phyloP scores from a whole-genome alignment of 1,140 invertebrate species.

The Sminthurides bifidus region DNA sequence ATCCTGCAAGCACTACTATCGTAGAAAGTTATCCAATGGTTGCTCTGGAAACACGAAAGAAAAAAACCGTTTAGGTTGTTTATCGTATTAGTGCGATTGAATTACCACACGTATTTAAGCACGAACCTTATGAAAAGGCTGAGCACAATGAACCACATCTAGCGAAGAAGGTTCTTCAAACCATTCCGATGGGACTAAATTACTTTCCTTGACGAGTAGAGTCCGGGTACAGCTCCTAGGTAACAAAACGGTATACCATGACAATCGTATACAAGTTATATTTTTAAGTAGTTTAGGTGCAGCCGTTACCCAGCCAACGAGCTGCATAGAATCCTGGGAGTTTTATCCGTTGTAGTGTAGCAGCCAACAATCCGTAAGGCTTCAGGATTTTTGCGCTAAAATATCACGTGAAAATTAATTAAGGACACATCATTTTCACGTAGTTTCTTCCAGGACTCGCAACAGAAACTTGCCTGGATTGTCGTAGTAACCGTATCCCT shows the following conservation, averaged over 20 bases:
- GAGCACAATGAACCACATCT: too few relatives aligned
- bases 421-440: constrained; percentile 1
- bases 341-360: constrained; percentile 36
- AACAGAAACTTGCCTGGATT: constrained; percentile 35
- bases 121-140: too few relatives aligned
- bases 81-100: too few relatives aligned
- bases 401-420: constrained; percentile 23
- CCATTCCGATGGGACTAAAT: constrained; percentile 45
- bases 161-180: too few relatives aligned
- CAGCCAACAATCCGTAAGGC: constrained; percentile 54
- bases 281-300: neutral
- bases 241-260: constrained; percentile 20
- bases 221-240: constrained; percentile 45
- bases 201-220: constrained; percentile 41
- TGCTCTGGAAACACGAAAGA: too few relatives aligned
- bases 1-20: too few relatives aligned
- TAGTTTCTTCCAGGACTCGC: neutral
- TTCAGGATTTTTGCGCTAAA: constrained; percentile 46
- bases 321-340: constrained; percentile 51
- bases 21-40: too few relatives aligned
- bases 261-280: neutral
- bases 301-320: constrained; percentile 42
- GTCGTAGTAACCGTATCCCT: constrained; percentile 43
- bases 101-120: too few relatives aligned
- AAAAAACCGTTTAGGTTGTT: too few relatives aligned